Conservation (phyloP, 2,888 invertebrate species). For the Drosophila cracens region DNA sequence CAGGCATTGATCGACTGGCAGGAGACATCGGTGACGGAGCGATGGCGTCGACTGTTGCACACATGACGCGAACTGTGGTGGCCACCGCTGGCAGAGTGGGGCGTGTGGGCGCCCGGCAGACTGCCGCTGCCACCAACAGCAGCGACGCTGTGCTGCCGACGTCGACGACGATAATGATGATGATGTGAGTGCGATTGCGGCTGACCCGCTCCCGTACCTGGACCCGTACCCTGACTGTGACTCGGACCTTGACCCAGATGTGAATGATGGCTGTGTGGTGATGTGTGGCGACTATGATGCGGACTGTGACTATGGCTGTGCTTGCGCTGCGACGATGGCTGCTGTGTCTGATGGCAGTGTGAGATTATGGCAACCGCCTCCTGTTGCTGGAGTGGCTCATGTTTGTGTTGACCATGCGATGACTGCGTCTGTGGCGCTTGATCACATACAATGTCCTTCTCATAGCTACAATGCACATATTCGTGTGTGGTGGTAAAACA, state of each 20-base stretch:
- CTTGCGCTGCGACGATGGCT: conserved; percentile 65
- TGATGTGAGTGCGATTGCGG: conserved; percentile 65
- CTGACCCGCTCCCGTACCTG: conserved; percentile 44
- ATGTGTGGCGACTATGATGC: conserved; percentile 79
- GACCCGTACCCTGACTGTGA: conserved; percentile 45
- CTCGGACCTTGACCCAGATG: conserved; percentile 41
- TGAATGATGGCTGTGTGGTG: conserved; percentile 79
- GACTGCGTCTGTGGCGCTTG: conserved; percentile 77
- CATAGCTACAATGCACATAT: conserved; percentile 84
- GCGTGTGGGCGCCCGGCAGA: conserved; percentile 71
- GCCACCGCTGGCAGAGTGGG: conserved; percentile 44
- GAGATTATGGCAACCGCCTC: conserved; percentile 55
- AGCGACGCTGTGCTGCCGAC: conserved; percentile 62
- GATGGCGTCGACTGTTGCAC: conserved; percentile 82
- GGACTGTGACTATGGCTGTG: conserved; percentile 77
- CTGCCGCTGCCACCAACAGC: conserved; percentile 73
- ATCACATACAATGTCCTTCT: conserved; percentile 84
- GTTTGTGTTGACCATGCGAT: conserved; percentile 61
- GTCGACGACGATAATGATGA: conserved; percentile 67
- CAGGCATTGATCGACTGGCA: conserved; percentile 79
- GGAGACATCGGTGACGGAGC: conserved; percentile 84
- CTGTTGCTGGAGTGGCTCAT: conserved; percentile 52
- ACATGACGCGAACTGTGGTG: conserved; percentile 43
- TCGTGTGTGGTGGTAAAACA: conserved; percentile 74
- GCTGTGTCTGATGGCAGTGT: conserved; percentile 69